These are phyloP conservation scores for Musca domestica DNA, from an alignment of 1,140 invertebrate genomes.

Conservation along the genomic window DNA sequence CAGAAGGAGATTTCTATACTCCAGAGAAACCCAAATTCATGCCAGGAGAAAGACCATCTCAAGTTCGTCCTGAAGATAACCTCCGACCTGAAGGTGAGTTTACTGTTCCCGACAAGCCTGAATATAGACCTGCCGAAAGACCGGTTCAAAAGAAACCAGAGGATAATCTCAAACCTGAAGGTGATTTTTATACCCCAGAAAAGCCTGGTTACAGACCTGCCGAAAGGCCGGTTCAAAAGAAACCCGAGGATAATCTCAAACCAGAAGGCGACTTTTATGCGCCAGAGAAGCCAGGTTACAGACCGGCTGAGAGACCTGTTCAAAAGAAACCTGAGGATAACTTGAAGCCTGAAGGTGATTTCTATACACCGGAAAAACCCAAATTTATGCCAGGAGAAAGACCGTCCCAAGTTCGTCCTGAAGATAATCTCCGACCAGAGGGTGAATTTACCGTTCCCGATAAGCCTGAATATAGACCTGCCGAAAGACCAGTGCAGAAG, in stretches of 20 bases:
- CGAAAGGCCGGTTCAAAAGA: constrained; percentile 53
- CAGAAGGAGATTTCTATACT: constrained; percentile 60
- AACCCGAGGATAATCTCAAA: constrained; percentile 57
- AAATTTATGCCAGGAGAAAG: too few species aligned
- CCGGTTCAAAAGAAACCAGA: constrained; percentile 57
- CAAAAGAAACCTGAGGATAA: too few species aligned
- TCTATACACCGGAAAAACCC: too few species aligned
- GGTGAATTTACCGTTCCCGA: too few species aligned
- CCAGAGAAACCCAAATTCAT: constrained; percentile 50
- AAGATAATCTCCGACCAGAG: too few species aligned
- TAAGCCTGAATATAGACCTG: too few species aligned
- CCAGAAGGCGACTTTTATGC: constrained; percentile 68
- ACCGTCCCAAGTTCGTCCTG: too few species aligned
- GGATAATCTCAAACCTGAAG: constrained; percentile 58
- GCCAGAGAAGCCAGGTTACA: constrained; percentile 53
- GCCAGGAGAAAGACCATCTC: constrained; percentile 53
- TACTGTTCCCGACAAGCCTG: constrained; percentile 49
- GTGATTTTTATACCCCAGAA: constrained; percentile 53
- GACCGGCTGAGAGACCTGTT: too few species aligned
- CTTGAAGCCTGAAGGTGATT: too few species aligned
- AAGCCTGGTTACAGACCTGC: constrained; percentile 42
- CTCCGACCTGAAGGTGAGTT: constrained; percentile 61
- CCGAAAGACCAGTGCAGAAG: too few species aligned
- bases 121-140: constrained; percentile 53
- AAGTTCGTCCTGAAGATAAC: constrained; percentile 57